phyloP scores from a whole-genome alignment of 2,113 vertebrate species.

The Polypterus bichir region DNA sequence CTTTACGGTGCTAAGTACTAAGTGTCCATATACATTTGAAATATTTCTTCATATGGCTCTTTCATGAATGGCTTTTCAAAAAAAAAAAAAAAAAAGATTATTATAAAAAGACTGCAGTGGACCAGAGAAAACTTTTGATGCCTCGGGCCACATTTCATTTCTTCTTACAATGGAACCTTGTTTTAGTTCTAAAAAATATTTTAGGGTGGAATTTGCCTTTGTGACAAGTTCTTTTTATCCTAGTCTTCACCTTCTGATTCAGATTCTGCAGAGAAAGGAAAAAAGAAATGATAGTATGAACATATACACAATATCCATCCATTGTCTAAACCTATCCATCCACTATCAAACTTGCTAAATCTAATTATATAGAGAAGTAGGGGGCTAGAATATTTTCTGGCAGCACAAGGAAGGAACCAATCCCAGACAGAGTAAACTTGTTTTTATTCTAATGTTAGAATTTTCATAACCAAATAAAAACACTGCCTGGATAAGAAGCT shows the following conservation, averaged over 20 bases:
- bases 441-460: too few relatives aligned
- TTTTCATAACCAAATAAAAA: too few relatives aligned
- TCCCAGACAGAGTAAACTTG: too few relatives aligned
- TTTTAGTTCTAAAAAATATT: slow-evolving; percentile 9
- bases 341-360: too few relatives aligned
- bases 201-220: not conserved
- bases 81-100: too few relatives aligned
- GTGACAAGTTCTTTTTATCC: slow-evolving; percentile 13
- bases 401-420: too few relatives aligned
- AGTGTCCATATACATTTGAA: slow-evolving; percentile 40
- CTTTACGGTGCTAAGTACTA: too few relatives aligned
- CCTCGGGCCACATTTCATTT: slow-evolving; percentile 49
- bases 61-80: slow-evolving; percentile 45
- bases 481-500: too few relatives aligned
- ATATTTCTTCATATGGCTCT: slow-evolving; percentile 34
- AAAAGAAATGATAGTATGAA: not conserved
- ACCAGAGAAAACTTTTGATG: slow-evolving; percentile 45
- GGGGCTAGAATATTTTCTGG: too few relatives aligned
- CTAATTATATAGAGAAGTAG: too few relatives aligned
- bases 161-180: slow-evolving; percentile 40
- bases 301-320: not conserved
- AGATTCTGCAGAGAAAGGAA: slow-evolving; percentile 51
- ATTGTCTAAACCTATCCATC: not conserved
- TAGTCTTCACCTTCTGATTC: slow-evolving; percentile 77
- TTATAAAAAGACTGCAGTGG: slow-evolving; percentile 47